These are phyloP conservation scores for Quadriops clusia DNA, from an alignment of 2,888 invertebrate species.

Conservation along the genomic window DNA sequence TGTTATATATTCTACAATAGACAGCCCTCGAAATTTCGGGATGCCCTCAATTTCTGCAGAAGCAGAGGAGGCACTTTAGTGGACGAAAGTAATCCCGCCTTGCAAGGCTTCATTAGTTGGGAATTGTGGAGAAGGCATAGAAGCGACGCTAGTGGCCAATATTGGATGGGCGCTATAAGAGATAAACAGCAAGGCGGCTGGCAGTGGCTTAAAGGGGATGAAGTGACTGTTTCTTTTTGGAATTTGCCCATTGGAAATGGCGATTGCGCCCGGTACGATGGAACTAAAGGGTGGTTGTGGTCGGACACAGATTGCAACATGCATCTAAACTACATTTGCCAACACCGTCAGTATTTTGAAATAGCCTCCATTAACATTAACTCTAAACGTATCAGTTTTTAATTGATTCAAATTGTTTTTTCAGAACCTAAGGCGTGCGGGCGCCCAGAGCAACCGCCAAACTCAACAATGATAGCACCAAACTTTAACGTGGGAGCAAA, in stretches of 20 bases:
- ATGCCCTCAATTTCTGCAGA: constrained; percentile 69
- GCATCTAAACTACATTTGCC: constrained; percentile 80
- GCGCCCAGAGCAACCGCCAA: constrained; percentile 84
- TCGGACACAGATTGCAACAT: constrained; percentile 81
- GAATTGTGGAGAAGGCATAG: constrained; percentile 84
- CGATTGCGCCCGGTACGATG: constrained; percentile 82
- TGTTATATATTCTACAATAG: constrained; percentile 89
- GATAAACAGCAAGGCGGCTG: constrained; percentile 71
- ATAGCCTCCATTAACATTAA: not conserved
- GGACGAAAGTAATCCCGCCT: constrained; percentile 84
- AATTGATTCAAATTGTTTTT: constrained; percentile 14
- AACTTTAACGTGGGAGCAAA: constrained; percentile 71
- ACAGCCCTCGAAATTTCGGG: constrained; percentile 68
- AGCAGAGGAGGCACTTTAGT: constrained; percentile 65
- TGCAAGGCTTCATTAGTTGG: constrained; percentile 92
- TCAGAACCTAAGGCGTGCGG: constrained; percentile 84
- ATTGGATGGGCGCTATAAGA: constrained; percentile 90
- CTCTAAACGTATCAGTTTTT: constrained; percentile 1
- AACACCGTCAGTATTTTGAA: constrained; percentile 71
- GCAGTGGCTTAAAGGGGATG: constrained; percentile 84
- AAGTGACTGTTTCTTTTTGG: constrained; percentile 86
- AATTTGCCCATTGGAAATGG: constrained; percentile 73
- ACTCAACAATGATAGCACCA: constrained; percentile 73
- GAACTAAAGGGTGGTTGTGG: constrained; percentile 91
- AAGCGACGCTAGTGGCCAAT: constrained; percentile 82